These are phyloP conservation scores for Campoletis raptor DNA, from an alignment of 2,888 invertebrate species.

Conservation along the genomic window DNA sequence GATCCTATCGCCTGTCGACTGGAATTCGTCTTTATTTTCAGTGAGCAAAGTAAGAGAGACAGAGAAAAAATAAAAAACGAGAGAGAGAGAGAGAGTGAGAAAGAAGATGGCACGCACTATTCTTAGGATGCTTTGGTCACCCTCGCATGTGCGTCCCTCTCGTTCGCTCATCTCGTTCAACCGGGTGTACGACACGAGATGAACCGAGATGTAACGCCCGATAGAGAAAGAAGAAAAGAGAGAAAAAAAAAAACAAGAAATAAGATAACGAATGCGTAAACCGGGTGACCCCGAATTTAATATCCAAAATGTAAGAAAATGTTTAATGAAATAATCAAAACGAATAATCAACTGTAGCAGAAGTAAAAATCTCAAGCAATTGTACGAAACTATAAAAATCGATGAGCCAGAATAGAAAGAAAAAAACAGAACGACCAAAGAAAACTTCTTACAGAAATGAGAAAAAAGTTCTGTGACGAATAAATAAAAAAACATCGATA, in stretches of 20 bases:
- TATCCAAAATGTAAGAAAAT: not conserved
- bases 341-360: not conserved
- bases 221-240: conserved; percentile 26
- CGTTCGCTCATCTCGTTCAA: conserved; percentile 55
- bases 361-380: not conserved
- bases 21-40: conserved; percentile 72
- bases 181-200: conserved; percentile 51
- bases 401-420: not conserved
- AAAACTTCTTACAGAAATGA: not conserved
- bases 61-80: not conserved
- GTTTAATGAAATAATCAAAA: not conserved
- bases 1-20: conserved; percentile 62
- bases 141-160: conserved; percentile 65
- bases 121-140: conserved; percentile 70
- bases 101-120: conserved; percentile 65
- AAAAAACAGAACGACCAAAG: not conserved
- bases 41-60: conserved; percentile 47
- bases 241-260: not conserved
- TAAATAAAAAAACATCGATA: not conserved
- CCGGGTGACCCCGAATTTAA: not conserved
- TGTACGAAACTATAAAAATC: not conserved
- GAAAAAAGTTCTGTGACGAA: not conserved
- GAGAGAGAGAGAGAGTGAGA: conserved; percentile 42
- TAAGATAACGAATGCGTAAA: not conserved
- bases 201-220: conserved; percentile 53